Base-by-base conservation (phyloP, 2,888 invertebrate species). In the Pollenia labialis region DNA sequence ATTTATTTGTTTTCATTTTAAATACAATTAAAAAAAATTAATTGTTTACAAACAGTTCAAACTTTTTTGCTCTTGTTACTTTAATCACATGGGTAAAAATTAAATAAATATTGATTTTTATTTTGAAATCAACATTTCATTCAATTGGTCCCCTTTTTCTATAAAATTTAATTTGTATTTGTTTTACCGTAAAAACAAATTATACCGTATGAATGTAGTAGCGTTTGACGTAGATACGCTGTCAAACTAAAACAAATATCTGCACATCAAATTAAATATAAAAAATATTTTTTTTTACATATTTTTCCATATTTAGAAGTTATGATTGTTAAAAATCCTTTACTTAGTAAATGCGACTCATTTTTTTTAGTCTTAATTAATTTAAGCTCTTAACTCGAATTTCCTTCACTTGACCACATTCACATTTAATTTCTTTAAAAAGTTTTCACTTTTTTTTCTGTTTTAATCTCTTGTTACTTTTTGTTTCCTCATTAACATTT, bases 401-500 rank as follows among this genome's bases (percentile, higher is more conserved):
- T 16, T 58, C 12, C 14, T 14, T 7, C 58, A 58, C 32, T 58
- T 58, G 58, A 32, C 32, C 58, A 58, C 14, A 23, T 14, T 58
- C 32, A 32, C 23, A 56, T 56, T 56, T 11, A 56, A 23, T 56
- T 56, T 56, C 56, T 56, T 56, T 56, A 8, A 12, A 14, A 6
- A 58, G 8, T 46, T 46, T 64, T 64, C 64, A 64, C 44, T 64
- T 64, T 46, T 64, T 64, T 46, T 4, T 58, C 7, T 14, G 14
- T 32, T 64, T 32, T 32, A 46, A 64, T 64, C 46, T 64, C 16
- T 64, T 64, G 18, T 64, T 64, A 12, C 32, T 58, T 32, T 32
- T 54, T 16, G 23, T 58, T 12, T 64, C 18, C 64, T 64, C 64
- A 64, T 64, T 64, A 64, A 46, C 64, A 46, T 46, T 64, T 64